Conservation (phyloP, 92 coral and sea anemone genomes). For the Chrysogorgia sp. region DNA sequence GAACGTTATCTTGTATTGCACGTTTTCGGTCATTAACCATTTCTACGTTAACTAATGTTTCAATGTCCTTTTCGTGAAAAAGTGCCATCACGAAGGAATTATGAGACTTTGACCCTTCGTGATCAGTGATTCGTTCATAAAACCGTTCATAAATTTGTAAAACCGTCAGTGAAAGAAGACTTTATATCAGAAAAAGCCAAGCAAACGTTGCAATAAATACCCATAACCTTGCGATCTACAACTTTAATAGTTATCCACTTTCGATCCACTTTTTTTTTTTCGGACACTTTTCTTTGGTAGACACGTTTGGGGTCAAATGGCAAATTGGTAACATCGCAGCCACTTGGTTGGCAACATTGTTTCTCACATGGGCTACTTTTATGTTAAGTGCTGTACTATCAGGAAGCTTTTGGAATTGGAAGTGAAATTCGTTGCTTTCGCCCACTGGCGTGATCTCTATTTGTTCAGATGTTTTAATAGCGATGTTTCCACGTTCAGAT, state of each 20-base stretch:
- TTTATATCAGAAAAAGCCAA: constrained; percentile 13
- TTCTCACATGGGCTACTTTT: constrained; percentile 24
- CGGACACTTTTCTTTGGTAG: constrained; percentile 18
- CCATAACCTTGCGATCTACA: constrained; percentile 17
- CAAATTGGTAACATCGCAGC: constrained; percentile 5
- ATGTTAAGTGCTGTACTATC: constrained; percentile 14
- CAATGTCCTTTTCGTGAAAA: constrained; percentile 18
- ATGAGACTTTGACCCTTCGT: constrained; percentile 23
- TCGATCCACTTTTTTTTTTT: constrained; percentile 5
- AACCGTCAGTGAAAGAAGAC: constrained; percentile 28
- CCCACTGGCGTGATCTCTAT: no score
- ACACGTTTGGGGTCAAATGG: constrained; percentile 25
- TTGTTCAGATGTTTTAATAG: no score
- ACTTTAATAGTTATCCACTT: constrained; percentile 15
- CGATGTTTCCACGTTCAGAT: no score
- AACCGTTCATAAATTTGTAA: constrained; percentile 12
- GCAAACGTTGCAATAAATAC: constrained; percentile 27
- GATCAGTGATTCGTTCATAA: constrained; percentile 27
- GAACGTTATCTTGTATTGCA: constrained; percentile 14
- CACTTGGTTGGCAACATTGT: constrained; percentile 11
- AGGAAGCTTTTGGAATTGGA: constrained; percentile 27
- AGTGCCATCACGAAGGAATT: constrained; percentile 28
- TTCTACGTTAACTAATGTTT: constrained; percentile 22
- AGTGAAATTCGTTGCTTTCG: constrained; percentile 12
- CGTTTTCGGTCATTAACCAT: constrained; percentile 30